phyloP scores from a whole-genome alignment of 2,113 vertebrate genomes.

The Ranitomeya imitator region DNA sequence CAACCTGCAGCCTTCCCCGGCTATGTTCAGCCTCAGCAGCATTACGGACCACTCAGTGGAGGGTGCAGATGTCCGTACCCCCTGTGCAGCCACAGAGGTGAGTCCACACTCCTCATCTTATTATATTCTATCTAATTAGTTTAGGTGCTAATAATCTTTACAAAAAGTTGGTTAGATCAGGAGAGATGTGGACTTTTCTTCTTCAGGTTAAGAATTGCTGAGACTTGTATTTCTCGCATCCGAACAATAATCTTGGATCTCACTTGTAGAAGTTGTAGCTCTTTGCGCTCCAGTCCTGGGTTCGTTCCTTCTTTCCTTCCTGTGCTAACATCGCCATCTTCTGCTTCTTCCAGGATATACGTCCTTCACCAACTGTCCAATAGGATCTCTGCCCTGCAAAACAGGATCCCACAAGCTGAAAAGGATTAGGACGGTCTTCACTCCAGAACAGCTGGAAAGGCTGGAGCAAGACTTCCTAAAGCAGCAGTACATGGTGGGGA shows the following conservation, averaged over 20 bases:
- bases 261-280: background rate
- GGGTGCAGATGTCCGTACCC: conserved; percentile 25
- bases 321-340: background rate
- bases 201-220: background rate
- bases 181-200: too few species aligned
- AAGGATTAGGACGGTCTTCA: conserved; percentile 75
- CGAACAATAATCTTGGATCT: too few species aligned
- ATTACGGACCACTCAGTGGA: background rate
- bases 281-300: background rate
- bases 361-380: conserved; percentile 16
- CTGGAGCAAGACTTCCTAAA: conserved; percentile 76
- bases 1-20: background rate
- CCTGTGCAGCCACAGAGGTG: conserved; percentile 60
- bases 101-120: background rate
- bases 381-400: conserved; percentile 59
- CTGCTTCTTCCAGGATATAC: conserved; percentile 61
- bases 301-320: too few species aligned
- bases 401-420: conserved; percentile 66
- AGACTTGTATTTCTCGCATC: background rate
- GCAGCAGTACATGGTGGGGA: conserved; percentile 80
- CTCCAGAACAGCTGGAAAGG: conserved; percentile 75
- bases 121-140: background rate
- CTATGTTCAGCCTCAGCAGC: background rate
- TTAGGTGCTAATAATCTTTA: background rate
- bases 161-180: too few species aligned